A percentile compares a stretch with the other conserved stretches of the same genome.
Evolutionary conservation across 2,888 invertebrate genomes (phyloP).

Genomic region (Luperina testacea): DNA sequence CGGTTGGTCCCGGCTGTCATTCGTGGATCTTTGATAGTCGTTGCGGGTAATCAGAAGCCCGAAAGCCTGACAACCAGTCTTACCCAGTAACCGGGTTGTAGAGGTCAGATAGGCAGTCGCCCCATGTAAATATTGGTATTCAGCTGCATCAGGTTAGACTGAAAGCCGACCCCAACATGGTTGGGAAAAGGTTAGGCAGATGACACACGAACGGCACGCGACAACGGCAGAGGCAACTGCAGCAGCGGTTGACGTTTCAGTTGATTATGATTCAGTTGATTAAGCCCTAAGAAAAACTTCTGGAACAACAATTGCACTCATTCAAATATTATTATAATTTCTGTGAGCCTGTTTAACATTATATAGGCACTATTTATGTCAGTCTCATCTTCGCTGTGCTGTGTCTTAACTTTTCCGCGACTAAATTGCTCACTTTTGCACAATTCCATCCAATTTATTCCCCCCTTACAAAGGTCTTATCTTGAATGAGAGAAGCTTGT

Average conservation of each 20-base stretch:
- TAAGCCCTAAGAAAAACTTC: background rate
- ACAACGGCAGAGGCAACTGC: background rate
- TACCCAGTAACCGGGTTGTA: too few relatives aligned
- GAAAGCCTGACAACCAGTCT: too few relatives aligned
- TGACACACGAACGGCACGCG: background rate
- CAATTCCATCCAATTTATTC: slow-evolving; percentile 82
- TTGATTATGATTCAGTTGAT: too few relatives aligned
- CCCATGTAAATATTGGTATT: too few relatives aligned
- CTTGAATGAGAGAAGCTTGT: slow-evolving; percentile 86
- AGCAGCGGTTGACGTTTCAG: background rate
- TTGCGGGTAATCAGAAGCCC: too few relatives aligned
- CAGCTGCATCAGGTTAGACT: too few relatives aligned
- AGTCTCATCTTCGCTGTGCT: slow-evolving; percentile 16
- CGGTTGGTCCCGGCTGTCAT: too few relatives aligned
- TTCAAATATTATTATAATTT: background rate
- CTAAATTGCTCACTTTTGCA: slow-evolving; percentile 72
- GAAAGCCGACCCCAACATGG: too few relatives aligned
- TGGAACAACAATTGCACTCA: background rate
- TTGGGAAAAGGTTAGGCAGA: too few relatives aligned
- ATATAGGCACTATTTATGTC: background rate
- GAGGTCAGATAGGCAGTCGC: too few relatives aligned
- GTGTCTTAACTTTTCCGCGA: slow-evolving; percentile 50
- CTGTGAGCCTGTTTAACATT: background rate
- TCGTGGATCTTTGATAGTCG: too few relatives aligned
- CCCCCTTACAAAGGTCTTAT: slow-evolving; percentile 84